Conservation (phyloP, 2,113 vertebrate species). For the cattle (Bos taurus) region ARS-UCD2.0 NC_037329.1:38287001-38287500, state of each 20-base stretch:
- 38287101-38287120: neutral
- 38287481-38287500: neutral
- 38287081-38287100: slow-evolving; percentile 14
- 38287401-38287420: neutral
- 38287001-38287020: neutral
- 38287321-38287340: neutral
- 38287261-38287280: neutral
- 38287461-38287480: slow-evolving; percentile 2
- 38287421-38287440: neutral
- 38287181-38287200: slow-evolving; percentile 33
- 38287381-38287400: neutral
- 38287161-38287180: slow-evolving; percentile 42
- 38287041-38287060: slow-evolving; percentile 1
- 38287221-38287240: neutral
- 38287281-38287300: neutral
- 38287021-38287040: neutral
- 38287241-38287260: neutral
- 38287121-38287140: slow-evolving; percentile 32
- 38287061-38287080: neutral
- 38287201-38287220: slow-evolving; percentile 18
- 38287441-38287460: slow-evolving; percentile 21
- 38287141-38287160: slow-evolving; percentile 35
- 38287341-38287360: neutral
- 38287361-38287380: neutral
- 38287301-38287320: slow-evolving; percentile 19